Conservation (phyloP, 2,113 vertebrate species). For the Tachycineta bicolor region DNA sequence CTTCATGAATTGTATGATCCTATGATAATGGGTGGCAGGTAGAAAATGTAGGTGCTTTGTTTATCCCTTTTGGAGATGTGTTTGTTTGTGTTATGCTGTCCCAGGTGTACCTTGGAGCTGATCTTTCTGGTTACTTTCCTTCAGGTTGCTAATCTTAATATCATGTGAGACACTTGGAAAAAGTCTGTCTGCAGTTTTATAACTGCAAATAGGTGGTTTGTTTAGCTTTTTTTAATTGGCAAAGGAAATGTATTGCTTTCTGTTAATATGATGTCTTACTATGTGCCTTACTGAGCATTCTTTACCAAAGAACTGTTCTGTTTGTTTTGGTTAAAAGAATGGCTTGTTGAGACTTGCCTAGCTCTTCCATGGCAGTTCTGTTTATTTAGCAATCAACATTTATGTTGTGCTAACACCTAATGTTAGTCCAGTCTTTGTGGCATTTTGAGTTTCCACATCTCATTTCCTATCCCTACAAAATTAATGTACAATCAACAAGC, state of each 20-base stretch:
- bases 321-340: neutral
- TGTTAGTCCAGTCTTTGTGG: neutral
- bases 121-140: neutral
- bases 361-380: neutral
- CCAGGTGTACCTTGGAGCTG: neutral
- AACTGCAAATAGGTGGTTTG: neutral
- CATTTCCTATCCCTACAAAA: neutral
- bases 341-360: neutral
- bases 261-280: neutral
- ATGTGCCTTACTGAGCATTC: neutral
- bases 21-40: neutral
- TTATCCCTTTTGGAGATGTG: neutral
- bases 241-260: neutral
- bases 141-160: neutral
- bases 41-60: neutral
- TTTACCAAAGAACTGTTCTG: neutral
- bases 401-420: neutral
- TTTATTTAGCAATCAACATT: neutral
- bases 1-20: neutral
- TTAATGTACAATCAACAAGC: neutral
- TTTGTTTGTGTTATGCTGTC: neutral
- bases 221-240: neutral
- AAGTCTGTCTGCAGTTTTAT: neutral
- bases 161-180: neutral
- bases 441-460: neutral